A percentile compares a stretch with the other conserved stretches of the same genome.
Evolutionary conservation across 2,888 invertebrate genomes (phyloP).

Genomic region (Cyclophora punctaria): DNA sequence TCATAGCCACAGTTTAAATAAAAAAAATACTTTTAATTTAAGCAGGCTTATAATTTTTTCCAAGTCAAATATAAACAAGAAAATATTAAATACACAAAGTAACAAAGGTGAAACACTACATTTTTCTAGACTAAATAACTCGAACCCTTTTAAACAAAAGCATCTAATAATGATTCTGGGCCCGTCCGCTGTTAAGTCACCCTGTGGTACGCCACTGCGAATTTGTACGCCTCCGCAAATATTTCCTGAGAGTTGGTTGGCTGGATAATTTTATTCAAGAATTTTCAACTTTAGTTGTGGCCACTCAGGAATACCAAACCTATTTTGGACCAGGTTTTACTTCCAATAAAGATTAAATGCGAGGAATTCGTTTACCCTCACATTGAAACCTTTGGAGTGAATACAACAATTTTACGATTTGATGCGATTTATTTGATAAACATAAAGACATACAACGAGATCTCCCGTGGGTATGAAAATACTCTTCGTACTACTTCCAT

Average conservation of each 20-base stretch:
- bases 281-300: constrained; percentile 3
- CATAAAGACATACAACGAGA: neutral
- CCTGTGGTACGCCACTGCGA: constrained; percentile 6
- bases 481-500: neutral
- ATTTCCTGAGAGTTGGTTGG: constrained; percentile 8
- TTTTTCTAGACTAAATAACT: neutral
- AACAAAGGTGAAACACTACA: neutral
- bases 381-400: neutral
- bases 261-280: constrained; percentile 10
- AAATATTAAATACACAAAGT: neutral
- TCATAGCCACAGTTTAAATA: too few relatives aligned
- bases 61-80: too few relatives aligned
- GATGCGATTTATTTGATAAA: too few relatives aligned
- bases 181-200: neutral
- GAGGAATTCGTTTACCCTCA: neutral
- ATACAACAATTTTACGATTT: too few relatives aligned
- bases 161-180: neutral
- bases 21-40: too few relatives aligned
- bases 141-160: neutral
- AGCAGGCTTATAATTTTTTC: too few relatives aligned
- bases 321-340: neutral
- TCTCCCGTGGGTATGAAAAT: neutral
- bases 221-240: constrained; percentile 8
- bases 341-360: too few relatives aligned
- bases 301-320: neutral